phyloP scores from a whole-genome alignment of 1,140 invertebrate species.

The Calosoma granatense region DNA sequence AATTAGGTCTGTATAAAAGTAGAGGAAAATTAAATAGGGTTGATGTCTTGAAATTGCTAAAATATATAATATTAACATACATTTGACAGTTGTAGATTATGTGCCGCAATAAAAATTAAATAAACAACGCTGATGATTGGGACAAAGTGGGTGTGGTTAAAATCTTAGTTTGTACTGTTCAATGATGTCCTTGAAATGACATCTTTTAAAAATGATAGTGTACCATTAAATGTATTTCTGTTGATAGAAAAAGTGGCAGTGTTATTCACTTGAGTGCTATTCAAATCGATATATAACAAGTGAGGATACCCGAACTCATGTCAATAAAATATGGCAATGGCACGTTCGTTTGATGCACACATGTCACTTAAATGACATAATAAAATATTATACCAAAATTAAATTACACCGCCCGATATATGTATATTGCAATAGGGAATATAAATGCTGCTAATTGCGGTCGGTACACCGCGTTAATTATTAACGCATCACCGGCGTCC shows the following conservation, averaged over 20 bases:
- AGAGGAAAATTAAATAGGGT: too few relatives aligned
- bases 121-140: too few relatives aligned
- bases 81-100: too few relatives aligned
- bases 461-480: too few relatives aligned
- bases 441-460: too few relatives aligned
- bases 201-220: not conserved
- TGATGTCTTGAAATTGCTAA: too few relatives aligned
- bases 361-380: not conserved
- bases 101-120: too few relatives aligned
- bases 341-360: not conserved
- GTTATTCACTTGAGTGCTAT: not conserved
- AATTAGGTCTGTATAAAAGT: too few relatives aligned
- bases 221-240: not conserved
- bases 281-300: not conserved
- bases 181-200: not conserved
- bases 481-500: too few relatives aligned
- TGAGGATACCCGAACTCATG: not conserved
- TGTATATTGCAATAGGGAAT: not conserved
- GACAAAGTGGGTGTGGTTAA: too few relatives aligned
- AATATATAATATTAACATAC: too few relatives aligned
- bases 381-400: not conserved
- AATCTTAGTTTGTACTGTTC: not conserved
- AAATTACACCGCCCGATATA: not conserved
- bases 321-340: not conserved
- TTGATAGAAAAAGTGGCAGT: not conserved